Conservation (phyloP, 2,113 vertebrate genomes). For the Neotoma lepida region DNA sequence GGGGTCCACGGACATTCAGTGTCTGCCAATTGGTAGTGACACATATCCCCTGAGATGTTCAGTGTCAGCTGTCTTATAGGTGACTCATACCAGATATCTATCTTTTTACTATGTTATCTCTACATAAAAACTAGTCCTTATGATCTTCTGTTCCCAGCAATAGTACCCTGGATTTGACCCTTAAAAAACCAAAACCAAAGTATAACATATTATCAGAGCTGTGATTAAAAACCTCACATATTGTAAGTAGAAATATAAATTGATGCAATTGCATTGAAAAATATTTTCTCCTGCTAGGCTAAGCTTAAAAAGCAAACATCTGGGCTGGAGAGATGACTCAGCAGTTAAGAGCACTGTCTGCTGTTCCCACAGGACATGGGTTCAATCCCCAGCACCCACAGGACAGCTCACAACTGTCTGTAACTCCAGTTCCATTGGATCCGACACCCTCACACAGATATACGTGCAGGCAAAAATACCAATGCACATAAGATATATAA, state of each 20-base stretch:
- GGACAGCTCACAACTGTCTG: neutral
- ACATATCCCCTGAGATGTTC: neutral
- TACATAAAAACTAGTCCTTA: neutral
- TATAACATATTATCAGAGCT: neutral
- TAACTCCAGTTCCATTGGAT: neutral
- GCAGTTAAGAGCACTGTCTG: neutral
- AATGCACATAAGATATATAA: no score
- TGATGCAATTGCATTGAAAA: neutral
- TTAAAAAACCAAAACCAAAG: neutral
- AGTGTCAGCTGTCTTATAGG: neutral
- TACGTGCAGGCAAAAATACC: neutral
- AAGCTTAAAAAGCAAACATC: neutral
- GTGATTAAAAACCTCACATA: neutral
- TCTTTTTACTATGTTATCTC: neutral
- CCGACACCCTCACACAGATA: neutral
- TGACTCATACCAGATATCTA: neutral
- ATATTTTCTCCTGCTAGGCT: neutral
- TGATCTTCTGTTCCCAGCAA: neutral
- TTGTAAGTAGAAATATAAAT: neutral
- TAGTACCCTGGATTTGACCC: neutral
- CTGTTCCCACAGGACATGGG: neutral
- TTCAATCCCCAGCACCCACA: neutral
- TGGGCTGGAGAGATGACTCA: neutral
- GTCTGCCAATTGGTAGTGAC: neutral
- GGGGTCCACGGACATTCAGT: neutral